phyloP scores from a whole-genome alignment of 2,113 vertebrate genomes.

The Brachypodius melanocephalos region DNA sequence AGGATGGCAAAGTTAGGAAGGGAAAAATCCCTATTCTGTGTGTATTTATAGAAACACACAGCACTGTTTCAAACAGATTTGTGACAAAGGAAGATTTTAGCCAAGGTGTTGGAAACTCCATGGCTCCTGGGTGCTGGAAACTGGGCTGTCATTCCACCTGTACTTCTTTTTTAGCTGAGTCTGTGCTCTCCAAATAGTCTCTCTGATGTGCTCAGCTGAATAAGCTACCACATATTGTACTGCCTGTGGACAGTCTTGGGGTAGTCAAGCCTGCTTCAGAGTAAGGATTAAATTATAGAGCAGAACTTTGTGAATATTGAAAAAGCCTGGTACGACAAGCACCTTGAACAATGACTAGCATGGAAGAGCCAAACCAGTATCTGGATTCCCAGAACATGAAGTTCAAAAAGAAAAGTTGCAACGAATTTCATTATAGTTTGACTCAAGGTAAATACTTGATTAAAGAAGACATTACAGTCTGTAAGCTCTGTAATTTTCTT shows the following conservation, averaged over 20 bases:
- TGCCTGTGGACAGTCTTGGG: not conserved
- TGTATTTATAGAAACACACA: not conserved
- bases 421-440: not conserved
- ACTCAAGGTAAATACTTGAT: slow-evolving; percentile 22
- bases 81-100: not conserved
- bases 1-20: not conserved
- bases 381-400: not conserved
- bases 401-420: slow-evolving; percentile 7
- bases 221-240: not conserved
- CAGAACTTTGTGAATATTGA: not conserved
- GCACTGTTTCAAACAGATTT: not conserved
- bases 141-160: not conserved
- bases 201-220: not conserved
- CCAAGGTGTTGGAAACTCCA: not conserved
- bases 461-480: slow-evolving; percentile 9
- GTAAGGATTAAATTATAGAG: not conserved
- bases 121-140: not conserved
- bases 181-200: not conserved
- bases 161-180: not conserved
- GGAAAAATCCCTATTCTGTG: not conserved
- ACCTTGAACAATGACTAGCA: not conserved
- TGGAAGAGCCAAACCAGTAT: not conserved
- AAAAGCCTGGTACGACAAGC: not conserved
- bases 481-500: slow-evolving; percentile 39
- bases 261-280: not conserved